Conservation (phyloP, 2,888 invertebrate genomes). For the Bhutanitis thaidina region DNA sequence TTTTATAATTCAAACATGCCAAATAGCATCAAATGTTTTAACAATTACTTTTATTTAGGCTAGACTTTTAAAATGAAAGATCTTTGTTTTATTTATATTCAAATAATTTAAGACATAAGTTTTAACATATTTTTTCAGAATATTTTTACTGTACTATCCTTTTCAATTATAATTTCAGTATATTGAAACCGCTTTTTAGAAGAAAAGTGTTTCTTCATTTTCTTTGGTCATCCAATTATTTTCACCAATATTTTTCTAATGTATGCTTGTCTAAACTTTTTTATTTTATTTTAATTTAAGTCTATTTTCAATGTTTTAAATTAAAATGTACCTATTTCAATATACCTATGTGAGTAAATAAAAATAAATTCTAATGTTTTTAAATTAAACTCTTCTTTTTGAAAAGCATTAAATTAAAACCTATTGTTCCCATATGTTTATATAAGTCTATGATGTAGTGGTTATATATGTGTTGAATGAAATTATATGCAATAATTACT, state of each 20-base stretch:
- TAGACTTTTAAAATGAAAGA: conserved; percentile 12
- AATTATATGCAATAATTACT: conserved; percentile 9
- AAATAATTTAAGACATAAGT: conserved; percentile 6
- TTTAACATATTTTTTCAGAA: conserved; percentile 9
- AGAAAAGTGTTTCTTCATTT: conserved; percentile 54
- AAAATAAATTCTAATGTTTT: conserved; percentile 18
- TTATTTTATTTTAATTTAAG: conserved; percentile 19
- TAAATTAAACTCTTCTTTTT: conserved; percentile 21
- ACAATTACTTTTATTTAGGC: conserved; percentile 25
- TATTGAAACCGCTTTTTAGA: conserved; percentile 51
- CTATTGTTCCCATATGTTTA: too few relatives aligned
- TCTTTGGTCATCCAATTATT: conserved; percentile 32
- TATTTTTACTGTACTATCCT: conserved; percentile 30
- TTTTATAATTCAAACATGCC: conserved; percentile 53
- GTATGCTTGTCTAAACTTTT: conserved; percentile 18
- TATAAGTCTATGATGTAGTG: too few relatives aligned
- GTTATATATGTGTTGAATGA: too few relatives aligned
- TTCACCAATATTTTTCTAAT: conserved; percentile 20
- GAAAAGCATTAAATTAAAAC: too few relatives aligned
- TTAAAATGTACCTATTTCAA: conserved; percentile 9
- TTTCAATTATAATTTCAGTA: conserved; percentile 28
- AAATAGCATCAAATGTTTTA: conserved; percentile 29
- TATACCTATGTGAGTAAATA: conserved; percentile 16
- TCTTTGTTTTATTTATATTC: conserved; percentile 8
- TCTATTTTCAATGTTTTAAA: conserved; percentile 17